phyloP scores from a whole-genome alignment of 1,140 invertebrate genomes.

The Maniola jurtina region DNA sequence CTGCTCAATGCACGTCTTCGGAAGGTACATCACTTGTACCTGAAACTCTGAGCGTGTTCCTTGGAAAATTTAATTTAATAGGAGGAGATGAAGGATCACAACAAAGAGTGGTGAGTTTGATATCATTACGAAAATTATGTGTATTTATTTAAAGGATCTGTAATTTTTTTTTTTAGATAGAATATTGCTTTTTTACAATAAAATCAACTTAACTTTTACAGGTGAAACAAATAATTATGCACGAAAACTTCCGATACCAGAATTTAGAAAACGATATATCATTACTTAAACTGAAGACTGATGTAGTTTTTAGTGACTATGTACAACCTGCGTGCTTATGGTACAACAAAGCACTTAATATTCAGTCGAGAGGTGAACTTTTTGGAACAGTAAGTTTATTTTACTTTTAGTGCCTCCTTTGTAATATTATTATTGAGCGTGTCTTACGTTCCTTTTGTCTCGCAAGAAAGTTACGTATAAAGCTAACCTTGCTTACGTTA shows the following conservation, averaged over 20 bases:
- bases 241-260: conserved; percentile 6
- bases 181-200: conserved; percentile 80
- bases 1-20: conserved; percentile 20
- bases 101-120: conserved; percentile 7
- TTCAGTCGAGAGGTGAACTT: conserved; percentile 27
- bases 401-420: not conserved
- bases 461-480: no score
- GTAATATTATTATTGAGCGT: not conserved
- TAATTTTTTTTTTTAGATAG: no score
- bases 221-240: conserved; percentile 5
- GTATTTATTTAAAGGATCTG: not conserved
- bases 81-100: not conserved
- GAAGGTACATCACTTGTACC: conserved; percentile 13
- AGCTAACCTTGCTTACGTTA: no score
- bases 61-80: conserved; percentile 23
- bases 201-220: not conserved
- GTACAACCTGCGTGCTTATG: conserved; percentile 65
- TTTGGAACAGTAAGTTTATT: conserved; percentile 46
- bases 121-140: not conserved
- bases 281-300: conserved; percentile 50
- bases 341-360: conserved; percentile 32
- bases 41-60: conserved; percentile 16
- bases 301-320: conserved; percentile 43
- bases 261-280: conserved; percentile 7
- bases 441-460: no score